Evolutionary conservation across 2,113 vertebrate genomes (phyloP), one percentile per base, ranked within the genome.

Genomic region (Carassius carassius): DNA sequence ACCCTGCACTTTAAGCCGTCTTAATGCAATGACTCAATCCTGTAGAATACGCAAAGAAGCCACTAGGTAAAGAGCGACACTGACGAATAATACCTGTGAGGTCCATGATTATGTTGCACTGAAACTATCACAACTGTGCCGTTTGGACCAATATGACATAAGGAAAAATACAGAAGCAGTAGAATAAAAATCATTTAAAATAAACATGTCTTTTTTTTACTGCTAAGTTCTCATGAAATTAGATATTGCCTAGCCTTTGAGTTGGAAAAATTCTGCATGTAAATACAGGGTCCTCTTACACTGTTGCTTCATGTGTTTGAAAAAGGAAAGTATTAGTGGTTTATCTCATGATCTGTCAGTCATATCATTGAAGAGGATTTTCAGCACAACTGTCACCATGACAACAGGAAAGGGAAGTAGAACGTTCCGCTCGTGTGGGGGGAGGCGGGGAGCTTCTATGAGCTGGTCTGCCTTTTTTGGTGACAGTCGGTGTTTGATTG

Each of bases 1-100:
- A 69, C 78, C 80, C 84, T 84, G 84, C 87, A 86, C 87, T 81
- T 81, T 85, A 81, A 76, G 51, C 72, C 6, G 51, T 85, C 47
- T 58, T 82, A 72, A 82, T 72, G 67, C 81, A 82, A 82, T 70
- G 80, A 82, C 80, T 82, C 49, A 56, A 82, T 58, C 49, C 49
- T 72, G 67, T 81, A 72, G 56, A 58, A 56, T 81, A 51, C 67
- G 14, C 49, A 58, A 37, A 72, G 44, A 35, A 73, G 49, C 49
- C 49, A 21, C 19, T 82, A 47, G 19, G 32, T 56, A 58, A 54
- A 72, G 49, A 16, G 47, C 10, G n/a, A 82, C 11, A 21, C 13
- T 72, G 49, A 82, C 17, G 7, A 69, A 11, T 32, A 51, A 81
- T 81, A 7, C 37, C 58, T 81, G 58, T 81, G 41, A 12, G 44